Base-by-base conservation (phyloP, 1,140 invertebrate species). In the Drosophila nigromelanica region DNA sequence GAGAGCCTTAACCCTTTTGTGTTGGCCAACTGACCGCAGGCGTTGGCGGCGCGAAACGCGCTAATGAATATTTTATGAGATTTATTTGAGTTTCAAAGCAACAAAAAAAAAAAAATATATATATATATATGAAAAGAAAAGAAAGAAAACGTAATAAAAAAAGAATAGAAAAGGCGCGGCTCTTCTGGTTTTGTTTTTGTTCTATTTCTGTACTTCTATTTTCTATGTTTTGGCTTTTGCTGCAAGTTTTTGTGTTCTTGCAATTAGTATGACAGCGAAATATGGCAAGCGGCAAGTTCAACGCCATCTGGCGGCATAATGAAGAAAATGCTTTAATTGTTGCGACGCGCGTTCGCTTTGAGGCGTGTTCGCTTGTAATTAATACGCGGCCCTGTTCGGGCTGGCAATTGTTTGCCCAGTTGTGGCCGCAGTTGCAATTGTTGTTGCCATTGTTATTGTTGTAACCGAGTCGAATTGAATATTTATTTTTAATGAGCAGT, bases 1-100 rank as follows among this genome's bases (percentile, higher is more conserved):
- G 59, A 58, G 75, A 58, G 63, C 80, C 73, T 86, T 87, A 86
- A 86, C 83, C 83, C 82, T 82, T 87, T 78, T 87, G 78, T 85
- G 55, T 70, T 56, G 45, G 45, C 55, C 52, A 76, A 42, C 79
- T 87, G 83, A 87, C 82, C 82, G 83, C 82, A 87, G 82, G 82
- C 82, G 70, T 52, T 78, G 70, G 67, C 68, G 47, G 52, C 68
- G 66, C 66, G 48, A 71, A 78, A 78, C 51, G 62, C 83, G 82
- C 82, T 87, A 87, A 87, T 87, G 82, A 87, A 87, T 87, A 87
- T 87, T 87, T 87, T 89, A 87, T 87, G 82, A 87, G 82, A 87
- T 87, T 87, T 87, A 87, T 87, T 87, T 89, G 82, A 87, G 83
- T 87, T 87, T 80, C 72, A 58, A 66, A 80, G 63, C 61, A 18